Base-by-base conservation (phyloP, 2,797 vertebrate genomes). In the Eulemur coronatus region DNA sequence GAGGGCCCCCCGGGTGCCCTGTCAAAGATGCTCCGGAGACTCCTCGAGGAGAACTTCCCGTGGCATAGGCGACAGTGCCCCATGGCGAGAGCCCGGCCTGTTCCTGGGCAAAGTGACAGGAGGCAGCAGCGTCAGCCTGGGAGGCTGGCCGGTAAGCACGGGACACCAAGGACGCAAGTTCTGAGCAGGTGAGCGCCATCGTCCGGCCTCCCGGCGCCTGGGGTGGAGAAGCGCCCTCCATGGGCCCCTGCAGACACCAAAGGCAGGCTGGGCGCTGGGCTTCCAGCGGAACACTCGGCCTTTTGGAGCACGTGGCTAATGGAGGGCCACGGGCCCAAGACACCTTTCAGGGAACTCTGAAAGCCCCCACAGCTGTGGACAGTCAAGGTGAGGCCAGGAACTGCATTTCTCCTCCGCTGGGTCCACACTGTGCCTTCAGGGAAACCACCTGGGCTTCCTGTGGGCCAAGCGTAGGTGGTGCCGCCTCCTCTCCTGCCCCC, bases 51-150 rank as follows among this genome's bases (percentile, higher is more conserved):
- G 97, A 99, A 99, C 98, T 99, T 99, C 0, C 99, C 99, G 0
- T 99, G 99, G 98, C 99, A 99, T 50, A 99, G 99, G 11, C 99
- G 99, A 86, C 99, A 99, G 92, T 99, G 97, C 0, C 99, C 99
- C 0, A 99, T 98, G 85, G 98, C 98, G 33, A 98, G 67, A 11
- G 98, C 88, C 76, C 98, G 97, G 90, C 98, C 98, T 1, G 97
- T 69, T 50, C 98, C 99, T 99, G 98, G 67, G 22, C 70, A 93
- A 67, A 91, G 52, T 12, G 43, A 38, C 63, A 78, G 63, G 75
- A 24, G n/a, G 48, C 0, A 0, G 4, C 1, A 38, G 55, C 0
- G 22, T 85, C 22, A 70, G 48, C 18, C 0, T 9, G 43, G 1
- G 3, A 69, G 30, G 48, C 59, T 5, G 43, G n/a, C 41, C 10